Base-by-base conservation (phyloP, 2,797 vertebrate genomes). In the Mionectes olivaceus region DNA sequence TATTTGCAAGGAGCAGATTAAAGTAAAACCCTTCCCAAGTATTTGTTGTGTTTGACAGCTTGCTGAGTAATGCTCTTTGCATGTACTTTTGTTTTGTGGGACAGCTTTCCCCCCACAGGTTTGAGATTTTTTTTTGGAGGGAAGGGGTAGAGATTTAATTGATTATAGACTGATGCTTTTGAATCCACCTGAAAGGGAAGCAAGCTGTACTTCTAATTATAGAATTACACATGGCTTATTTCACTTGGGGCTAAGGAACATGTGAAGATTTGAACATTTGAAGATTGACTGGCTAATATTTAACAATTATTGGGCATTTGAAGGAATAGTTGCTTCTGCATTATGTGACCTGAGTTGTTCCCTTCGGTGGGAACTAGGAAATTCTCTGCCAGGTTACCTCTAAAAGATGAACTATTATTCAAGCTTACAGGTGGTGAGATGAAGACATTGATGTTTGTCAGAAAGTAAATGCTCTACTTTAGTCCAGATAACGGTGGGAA, bases 201-300 rank as follows among this genome's bases (percentile, higher is more conserved):
- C 56, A 78, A 77, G 18, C 33, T 57, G 47, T 46, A 24, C 24
- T 87, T 39, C 32, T 37, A 87, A n/a, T 6, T 65, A 57, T 30
- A 67, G 79, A 73, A 47, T 91, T 80, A 47, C 18, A 80, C 33
- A 27, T 71, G 47, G 43, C 32, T 91, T 83, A 74, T 41, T 64
- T 95, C 83, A 19, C 22, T 43, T 32, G 28, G 12, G 60, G 60
- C 13, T 63, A 43, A 63, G 33, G 25, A 52, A 88, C 87, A 53
- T 2, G 11, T 52, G 83, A 56, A 32, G 61, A 63, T 97, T 92
- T 57, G 47, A 35, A 35, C 46, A 17, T 52, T 35, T 35, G 35
- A 78, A 85, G 19, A 7, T 33, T 90, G 53, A 47, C 60, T 82
- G 85, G 60, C 53, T 93, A 87, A 71, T 93, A 85, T 89, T 87